phyloP scores from a whole-genome alignment of 2,113 vertebrate species.

The human region DNA sequence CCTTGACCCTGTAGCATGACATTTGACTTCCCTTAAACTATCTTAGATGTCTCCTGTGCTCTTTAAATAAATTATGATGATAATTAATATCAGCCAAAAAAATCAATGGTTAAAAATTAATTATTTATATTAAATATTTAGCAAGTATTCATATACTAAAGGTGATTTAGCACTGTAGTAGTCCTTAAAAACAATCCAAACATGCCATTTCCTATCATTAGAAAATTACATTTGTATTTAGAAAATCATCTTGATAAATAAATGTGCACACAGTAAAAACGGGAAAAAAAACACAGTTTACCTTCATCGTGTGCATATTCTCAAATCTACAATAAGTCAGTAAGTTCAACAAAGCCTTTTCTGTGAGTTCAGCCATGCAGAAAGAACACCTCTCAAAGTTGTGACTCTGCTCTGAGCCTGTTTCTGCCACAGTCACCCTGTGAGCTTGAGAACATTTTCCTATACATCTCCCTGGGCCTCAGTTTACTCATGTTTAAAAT shows the following conservation, averaged over 20 bases:
- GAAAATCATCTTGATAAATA: background rate
- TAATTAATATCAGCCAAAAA: conserved; percentile 25
- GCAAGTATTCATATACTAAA: background rate
- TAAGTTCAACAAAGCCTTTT: background rate
- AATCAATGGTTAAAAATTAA: conserved; percentile 20
- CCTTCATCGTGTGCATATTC: background rate
- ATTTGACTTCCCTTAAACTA: background rate
- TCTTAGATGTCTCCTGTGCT: background rate
- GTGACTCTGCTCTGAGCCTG: background rate
- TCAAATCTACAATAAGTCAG: background rate
- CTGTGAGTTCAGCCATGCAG: background rate
- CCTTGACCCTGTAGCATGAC: background rate
- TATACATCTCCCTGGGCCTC: background rate
- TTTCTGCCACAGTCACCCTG: background rate
- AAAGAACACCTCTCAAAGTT: too few relatives aligned
- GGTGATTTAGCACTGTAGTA: background rate
- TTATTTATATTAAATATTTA: conserved; percentile 52
- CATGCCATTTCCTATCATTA: background rate
- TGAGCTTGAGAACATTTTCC: background rate
- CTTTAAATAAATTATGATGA: conserved; percentile 46
- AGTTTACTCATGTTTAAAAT: background rate
- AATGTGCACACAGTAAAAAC: background rate
- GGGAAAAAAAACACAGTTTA: background rate
- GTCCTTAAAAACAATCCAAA: background rate
- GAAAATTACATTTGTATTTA: conserved; percentile 15